Conservation (phyloP, 1,140 invertebrate species). For the Zaprionus taronus region DNA sequence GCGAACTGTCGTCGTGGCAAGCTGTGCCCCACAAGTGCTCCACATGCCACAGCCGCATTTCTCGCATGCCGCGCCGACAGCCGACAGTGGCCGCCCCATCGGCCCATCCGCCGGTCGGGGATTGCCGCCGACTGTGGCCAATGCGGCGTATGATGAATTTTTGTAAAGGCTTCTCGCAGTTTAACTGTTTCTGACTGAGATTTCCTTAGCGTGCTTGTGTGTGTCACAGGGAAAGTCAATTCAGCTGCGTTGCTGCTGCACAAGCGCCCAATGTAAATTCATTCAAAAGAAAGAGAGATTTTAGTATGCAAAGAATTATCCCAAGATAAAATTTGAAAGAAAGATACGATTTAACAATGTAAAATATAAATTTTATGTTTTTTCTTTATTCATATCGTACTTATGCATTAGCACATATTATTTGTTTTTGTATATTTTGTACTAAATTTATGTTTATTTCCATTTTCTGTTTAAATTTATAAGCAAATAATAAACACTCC, state of each 20-base stretch:
- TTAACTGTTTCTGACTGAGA: slow-evolving; percentile 36
- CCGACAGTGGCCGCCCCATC: slow-evolving; percentile 3
- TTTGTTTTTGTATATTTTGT: neutral
- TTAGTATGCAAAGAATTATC: neutral
- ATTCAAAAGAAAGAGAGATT: neutral
- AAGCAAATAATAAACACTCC: neutral
- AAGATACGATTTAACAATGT: neutral
- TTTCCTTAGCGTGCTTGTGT: slow-evolving; percentile 26
- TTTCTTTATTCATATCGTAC: no score
- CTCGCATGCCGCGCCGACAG: slow-evolving; percentile 60
- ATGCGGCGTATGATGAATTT: slow-evolving; percentile 80
- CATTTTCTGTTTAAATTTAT: neutral
- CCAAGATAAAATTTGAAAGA: neutral
- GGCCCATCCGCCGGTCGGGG: neutral
- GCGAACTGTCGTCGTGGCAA: slow-evolving; percentile 54
- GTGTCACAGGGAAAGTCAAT: slow-evolving; percentile 14
- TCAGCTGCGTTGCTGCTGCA: slow-evolving; percentile 17
- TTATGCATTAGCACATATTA: neutral
- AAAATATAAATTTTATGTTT: neutral
- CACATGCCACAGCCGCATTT: slow-evolving; percentile 60
- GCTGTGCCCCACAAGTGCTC: slow-evolving; percentile 38
- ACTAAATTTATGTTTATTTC: neutral
- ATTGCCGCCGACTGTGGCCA: slow-evolving; percentile 52
- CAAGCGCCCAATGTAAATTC: neutral
- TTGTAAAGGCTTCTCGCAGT: slow-evolving; percentile 39